These are phyloP conservation scores for Myotis planiceps DNA, from an alignment of 2,797 vertebrate species.

Conservation along the genomic window DNA sequence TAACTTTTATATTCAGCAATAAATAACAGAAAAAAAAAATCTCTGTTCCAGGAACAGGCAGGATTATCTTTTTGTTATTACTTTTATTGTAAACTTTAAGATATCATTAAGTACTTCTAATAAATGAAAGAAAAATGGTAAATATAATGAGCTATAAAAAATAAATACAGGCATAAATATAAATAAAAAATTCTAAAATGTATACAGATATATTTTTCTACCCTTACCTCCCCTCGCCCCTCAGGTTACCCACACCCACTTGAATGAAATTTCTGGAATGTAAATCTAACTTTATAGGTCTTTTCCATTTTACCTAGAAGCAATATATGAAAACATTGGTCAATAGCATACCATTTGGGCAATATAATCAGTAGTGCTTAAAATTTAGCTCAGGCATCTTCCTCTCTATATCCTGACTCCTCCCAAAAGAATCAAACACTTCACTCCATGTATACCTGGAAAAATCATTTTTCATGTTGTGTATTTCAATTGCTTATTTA, in stretches of 20 bases:
- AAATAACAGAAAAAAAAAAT: slow-evolving; percentile 42
- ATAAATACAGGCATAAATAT: slow-evolving; percentile 20
- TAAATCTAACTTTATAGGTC: background rate
- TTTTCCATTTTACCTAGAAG: background rate
- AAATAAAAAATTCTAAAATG: slow-evolving; percentile 25
- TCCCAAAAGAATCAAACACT: background rate
- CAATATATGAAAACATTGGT: background rate
- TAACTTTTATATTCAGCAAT: slow-evolving; percentile 37
- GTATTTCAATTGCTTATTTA: background rate
- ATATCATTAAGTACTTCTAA: slow-evolving; percentile 46
- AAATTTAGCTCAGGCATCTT: background rate
- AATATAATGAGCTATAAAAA: slow-evolving; percentile 48
- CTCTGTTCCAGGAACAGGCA: background rate
- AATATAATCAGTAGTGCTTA: background rate
- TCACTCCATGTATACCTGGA: background rate
- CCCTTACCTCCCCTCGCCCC: rapidly evolving
- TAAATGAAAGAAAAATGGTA: slow-evolving; percentile 58
- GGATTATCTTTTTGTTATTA: slow-evolving; percentile 52
- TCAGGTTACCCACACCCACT: background rate
- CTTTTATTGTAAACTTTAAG: slow-evolving; percentile 46
- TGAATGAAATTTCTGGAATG: background rate
- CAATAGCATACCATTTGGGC: background rate
- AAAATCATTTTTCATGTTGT: background rate
- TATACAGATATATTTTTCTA: background rate
- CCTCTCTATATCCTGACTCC: background rate